Base-by-base conservation (phyloP, 2,113 vertebrate genomes). In the Speoplatyrhinus poulsoni region DNA sequence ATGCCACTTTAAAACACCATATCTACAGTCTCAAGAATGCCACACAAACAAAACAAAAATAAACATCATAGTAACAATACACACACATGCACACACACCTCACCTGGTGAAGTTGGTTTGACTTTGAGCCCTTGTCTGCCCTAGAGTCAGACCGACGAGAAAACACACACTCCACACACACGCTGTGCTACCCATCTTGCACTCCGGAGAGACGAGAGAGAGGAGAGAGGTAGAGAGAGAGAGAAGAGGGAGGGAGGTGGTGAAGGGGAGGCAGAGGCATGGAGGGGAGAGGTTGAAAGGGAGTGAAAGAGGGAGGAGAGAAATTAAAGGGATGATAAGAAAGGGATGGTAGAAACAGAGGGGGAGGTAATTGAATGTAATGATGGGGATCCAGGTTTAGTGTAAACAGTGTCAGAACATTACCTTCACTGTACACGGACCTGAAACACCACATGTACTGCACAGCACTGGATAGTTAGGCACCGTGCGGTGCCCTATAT, bases 61-160 rank as follows among this genome's bases (percentile, higher is more conserved):
- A 52, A 52, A 52, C 49, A 48, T 8, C 0, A 3, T 17, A 67
- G 53, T 55, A 16, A 32, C 9, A 26, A 26, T 2, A 26, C 9
- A 15, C 36, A 26, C 19, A 26, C 8, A 67, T 16, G 6, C 33
- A 59, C 60, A 17, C 13, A n/a, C 26, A 33, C 8, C 72, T 62
- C 70, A 93, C 93, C 93, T 92, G 65, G 90, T 88, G 70, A 60
- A 77, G 79, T 92, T 92, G 64, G 67, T 82, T 67, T 85, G 78
- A 71, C 68, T 78, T 83, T 93, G 93, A 76, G 90, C 90, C 54
- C 68, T 65, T 0, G 80, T 85, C 87, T 88, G 90, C 88, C 83
- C 80, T 46, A 89, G 62, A 2, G 76, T 77, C 76, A 88, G 61
- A 70, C 77, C 50, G 60, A 89, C 62, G 19, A 89, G 83, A 78